Evolutionary conservation across 37 sponge, comb jelly and placozoan species (phyloP), one percentile per base, ranked within the genome.

Genomic region (Halisarca cf. caerulea): DNA sequence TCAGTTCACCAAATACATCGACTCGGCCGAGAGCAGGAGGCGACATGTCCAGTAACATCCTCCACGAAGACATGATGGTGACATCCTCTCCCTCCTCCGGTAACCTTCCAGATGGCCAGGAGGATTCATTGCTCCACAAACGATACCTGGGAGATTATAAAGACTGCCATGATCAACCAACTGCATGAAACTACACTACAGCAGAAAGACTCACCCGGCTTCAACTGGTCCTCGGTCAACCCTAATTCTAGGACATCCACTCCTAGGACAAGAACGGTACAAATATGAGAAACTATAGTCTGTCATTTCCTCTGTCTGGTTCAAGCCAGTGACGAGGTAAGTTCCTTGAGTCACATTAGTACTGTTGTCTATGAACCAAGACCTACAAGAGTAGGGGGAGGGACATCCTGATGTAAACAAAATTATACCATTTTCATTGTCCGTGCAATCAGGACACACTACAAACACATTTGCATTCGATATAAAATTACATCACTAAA

Each of bases 341-440:
- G 91, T 86, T 30, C 90, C 82, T 47, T 32, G 60, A 0, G 40
- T 42, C 5, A 41, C 35, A n/a, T 85, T 83, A 27, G 91, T 92
- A 34, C 62, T 44, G 72, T 95, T 95, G 79, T 90, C 82, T 0
- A 90, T 82, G 58, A 80, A 82, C 96, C 96, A 95, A 40, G 92
- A 88, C 28, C 92, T 92, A 66, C 2, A 70, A 24, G 62, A 28
- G 37, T 47, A 11, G 9, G 51, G 11, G 51, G 11, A 47, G n/a
- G n/a, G n/a, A n/a, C n/a, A n/a, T n/a, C n/a, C n/a, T n/a, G n/a
- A n/a, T n/a, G n/a, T n/a, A n/a, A n/a, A n/a, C n/a, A n/a, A n/a
- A n/a, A n/a, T n/a, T n/a, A n/a, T n/a, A n/a, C n/a, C n/a, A n/a
- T n/a, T n/a, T n/a, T n/a, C n/a, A n/a, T n/a, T n/a, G n/a, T n/a